Evolutionary conservation across 2,888 invertebrate genomes (phyloP).

Genomic region (Calliphora vomitoria): DNA sequence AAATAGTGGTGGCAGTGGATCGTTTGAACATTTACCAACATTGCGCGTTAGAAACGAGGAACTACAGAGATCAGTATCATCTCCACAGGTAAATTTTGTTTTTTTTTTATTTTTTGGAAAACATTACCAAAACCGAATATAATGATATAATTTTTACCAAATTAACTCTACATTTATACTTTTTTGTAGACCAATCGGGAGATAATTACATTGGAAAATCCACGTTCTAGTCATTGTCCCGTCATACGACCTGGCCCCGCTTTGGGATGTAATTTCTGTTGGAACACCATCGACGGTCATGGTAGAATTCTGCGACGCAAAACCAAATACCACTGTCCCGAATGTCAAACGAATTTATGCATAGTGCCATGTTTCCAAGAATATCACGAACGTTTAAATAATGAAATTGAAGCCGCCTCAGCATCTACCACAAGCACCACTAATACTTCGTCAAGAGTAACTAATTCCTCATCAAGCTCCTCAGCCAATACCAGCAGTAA

Average conservation of each 20-base stretch:
- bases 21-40: constrained; percentile 83
- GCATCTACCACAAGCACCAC: constrained; percentile 70
- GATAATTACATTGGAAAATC: constrained; percentile 84
- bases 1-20: constrained; percentile 81
- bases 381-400: constrained; percentile 89
- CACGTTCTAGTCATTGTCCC: constrained; percentile 92
- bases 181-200: constrained; percentile 84
- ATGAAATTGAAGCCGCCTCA: constrained; percentile 80
- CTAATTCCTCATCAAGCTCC: constrained; percentile 72
- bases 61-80: constrained; percentile 87
- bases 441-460: constrained; percentile 72
- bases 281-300: constrained; percentile 94
- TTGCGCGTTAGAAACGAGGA: constrained; percentile 87
- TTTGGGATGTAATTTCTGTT: constrained; percentile 94
- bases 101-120: too few species aligned
- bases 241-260: constrained; percentile 93
- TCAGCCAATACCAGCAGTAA: constrained; percentile 29
- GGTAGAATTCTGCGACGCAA: constrained; percentile 93
- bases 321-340: constrained; percentile 95
- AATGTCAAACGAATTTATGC: constrained; percentile 94
- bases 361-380: constrained; percentile 96
- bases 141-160: too few species aligned
- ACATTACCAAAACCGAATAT: too few species aligned
- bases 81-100: constrained; percentile 86
- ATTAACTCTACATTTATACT: too few species aligned